Evolutionary conservation across 2,113 vertebrate species (phyloP), one percentile per base, ranked within the genome.

Genomic region (Pelobates fuscus): DNA sequence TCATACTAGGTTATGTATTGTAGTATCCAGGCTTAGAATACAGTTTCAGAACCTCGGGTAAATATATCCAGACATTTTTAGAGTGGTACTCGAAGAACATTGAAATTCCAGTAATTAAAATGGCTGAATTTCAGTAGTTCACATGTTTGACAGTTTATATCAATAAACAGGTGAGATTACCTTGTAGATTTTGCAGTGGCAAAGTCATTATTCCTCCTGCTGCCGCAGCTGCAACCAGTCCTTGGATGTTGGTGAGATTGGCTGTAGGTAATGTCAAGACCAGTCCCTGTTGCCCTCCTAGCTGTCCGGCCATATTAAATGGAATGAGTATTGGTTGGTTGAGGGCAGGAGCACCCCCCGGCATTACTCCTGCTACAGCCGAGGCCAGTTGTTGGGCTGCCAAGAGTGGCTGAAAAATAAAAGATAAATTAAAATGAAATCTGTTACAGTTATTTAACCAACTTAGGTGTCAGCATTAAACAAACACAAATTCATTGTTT

Each of bases 171-270:
- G n/a, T n/a, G 2, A 7, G 43, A 66, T 91, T 91, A 98, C 97
- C 96, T 99, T 99, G 97, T 91, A 99, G 89, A 92, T 97, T 99
- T 92, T 98, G 97, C 88, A 99, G 92, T 78, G 97, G 97, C 83
- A 99, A 93, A 20, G 96, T 97, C 95, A 99, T 98, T 79, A 99
- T 94, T 85, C 97, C 96, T 86, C 96, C 96, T 20, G 96, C 96
- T 81, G 97, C 95, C 80, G 97, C 97, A 32, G 97, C 97, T 79
- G 96, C 97, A 89, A 98, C 95, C 92, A 99, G 91, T 70, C 95
- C 94, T 92, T 98, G 97, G 83, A 99, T 94, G 82, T 94, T 94
- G 80, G 92, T 91, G 78, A 93, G 91, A 88, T 98, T 99, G 8
- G 96, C 93, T 0, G 97, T 93, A 59, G 97, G 97, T 57, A 99